Conservation (phyloP, 2,113 vertebrate genomes). For the Thalassarche chlororhynchos region DNA sequence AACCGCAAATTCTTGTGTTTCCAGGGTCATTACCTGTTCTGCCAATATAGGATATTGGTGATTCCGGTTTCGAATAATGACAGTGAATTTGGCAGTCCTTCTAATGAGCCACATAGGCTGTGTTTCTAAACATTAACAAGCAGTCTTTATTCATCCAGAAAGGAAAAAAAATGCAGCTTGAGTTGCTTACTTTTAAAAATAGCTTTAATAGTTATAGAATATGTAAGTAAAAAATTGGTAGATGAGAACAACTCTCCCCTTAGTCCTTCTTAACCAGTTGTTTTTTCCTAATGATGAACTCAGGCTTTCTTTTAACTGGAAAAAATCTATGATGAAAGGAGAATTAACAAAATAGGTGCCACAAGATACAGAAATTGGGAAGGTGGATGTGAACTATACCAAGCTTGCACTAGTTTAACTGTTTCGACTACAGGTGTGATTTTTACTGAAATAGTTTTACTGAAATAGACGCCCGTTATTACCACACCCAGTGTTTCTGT, state of each 20-base stretch:
- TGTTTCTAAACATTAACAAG: not conserved
- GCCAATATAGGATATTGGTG: not conserved
- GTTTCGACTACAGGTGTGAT: conserved; percentile 33
- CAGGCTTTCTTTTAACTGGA: not conserved
- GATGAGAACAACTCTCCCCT: not conserved
- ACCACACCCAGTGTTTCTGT: conserved; percentile 30
- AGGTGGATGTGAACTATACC: not conserved
- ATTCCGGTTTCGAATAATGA: not conserved
- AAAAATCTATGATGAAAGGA: not conserved
- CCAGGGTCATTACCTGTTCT: not conserved
- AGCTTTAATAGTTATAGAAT: not conserved
- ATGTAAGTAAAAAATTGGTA: not conserved
- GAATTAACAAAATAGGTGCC: not conserved
- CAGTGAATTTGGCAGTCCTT: not conserved
- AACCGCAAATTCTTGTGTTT: not conserved
- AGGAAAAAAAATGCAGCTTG: not conserved
- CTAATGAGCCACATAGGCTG: not conserved
- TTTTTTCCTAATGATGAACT: not conserved
- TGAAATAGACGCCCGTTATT: conserved; percentile 67
- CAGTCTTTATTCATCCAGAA: not conserved
- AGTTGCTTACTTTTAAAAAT: not conserved
- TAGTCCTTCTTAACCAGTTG: not conserved
- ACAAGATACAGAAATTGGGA: not conserved
- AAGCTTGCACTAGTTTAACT: conserved; percentile 10
- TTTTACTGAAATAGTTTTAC: conserved; percentile 50